Base-by-base conservation (phyloP, 1,140 invertebrate genomes). In the Achroia grisella region DNA sequence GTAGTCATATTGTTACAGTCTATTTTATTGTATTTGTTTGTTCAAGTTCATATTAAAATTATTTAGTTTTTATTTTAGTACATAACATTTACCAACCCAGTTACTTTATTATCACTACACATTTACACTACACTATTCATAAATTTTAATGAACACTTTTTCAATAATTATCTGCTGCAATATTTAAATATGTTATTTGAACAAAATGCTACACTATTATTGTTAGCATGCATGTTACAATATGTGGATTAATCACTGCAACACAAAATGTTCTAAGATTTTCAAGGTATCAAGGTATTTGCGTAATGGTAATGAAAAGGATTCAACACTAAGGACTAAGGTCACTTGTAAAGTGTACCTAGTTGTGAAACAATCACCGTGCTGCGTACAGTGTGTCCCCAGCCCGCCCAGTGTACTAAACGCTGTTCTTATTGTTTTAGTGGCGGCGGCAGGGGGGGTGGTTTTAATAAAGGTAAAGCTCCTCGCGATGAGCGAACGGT, bases 401-500 rank as follows among this genome's bases (percentile, higher is more conserved):
- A 86, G 87, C 86, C 89, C 88, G 88, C 87, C 86, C 65, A 66
- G 71, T 89, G 88, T 90, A 91, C 88, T 90, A 89, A 90, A 89
- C 86, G 86, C 87, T 88, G 87, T 88, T 88, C 90, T 92, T 90
- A 91, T 92, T 93, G 90, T 93, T 93, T 92, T 93, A 93, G 92
- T 91, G 92, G 92, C 91, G 91, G 92, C 90, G 90, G 90, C 90
- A 91, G 90, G 88, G 90, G 90, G 89, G 92, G 92, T 91, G 92
- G 91, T 93, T 93, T 89, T 92, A 93, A 93, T 89, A 93, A 93
- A 93, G 92, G 92, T 93, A 93, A 93, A 92, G 91, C 91, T 90
- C 90, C 88, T 89, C 86, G 89, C 87, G 83, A 81, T 83, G 83
- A 87, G 88, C 88, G 89, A 88, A 78, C 88, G 89, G 88, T 89